Conservation (phyloP, 2,113 vertebrate species). For the Petrocephalus microphthalmus region DNA sequence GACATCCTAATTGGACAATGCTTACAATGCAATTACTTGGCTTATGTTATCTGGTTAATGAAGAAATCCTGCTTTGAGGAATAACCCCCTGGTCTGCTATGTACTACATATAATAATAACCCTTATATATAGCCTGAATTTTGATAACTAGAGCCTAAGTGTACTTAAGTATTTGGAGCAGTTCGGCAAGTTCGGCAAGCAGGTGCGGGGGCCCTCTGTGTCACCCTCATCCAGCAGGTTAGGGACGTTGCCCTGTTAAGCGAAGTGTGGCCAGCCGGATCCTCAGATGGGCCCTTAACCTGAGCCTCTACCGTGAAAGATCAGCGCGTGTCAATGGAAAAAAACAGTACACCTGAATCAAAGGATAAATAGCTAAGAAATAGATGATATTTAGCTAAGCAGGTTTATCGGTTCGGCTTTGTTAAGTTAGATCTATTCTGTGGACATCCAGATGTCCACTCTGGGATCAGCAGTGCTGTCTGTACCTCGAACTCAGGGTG, state of each 20-base stretch:
- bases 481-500: conserved; percentile 47
- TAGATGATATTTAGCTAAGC: neutral
- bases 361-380: neutral
- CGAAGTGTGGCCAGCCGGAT: neutral
- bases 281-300: neutral
- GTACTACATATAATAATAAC: neutral
- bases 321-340: neutral
- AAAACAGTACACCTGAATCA: neutral
- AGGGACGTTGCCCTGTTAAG: neutral
- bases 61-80: no score
- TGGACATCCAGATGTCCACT: conserved; percentile 51
- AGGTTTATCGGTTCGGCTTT: conserved; percentile 37
- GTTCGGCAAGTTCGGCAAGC: neutral
- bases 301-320: neutral
- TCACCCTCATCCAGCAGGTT: neutral
- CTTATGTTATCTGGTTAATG: no score
- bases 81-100: neutral
- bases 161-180: conserved; percentile 45
- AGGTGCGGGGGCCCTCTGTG: neutral
- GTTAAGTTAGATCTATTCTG: conserved; percentile 25
- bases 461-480: conserved; percentile 19
- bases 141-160: neutral
- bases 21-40: no score
- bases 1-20: no score
- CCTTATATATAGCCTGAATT: neutral